phyloP scores from a whole-genome alignment of 1,140 invertebrate species.

The Paralvinella palmiformis region DNA sequence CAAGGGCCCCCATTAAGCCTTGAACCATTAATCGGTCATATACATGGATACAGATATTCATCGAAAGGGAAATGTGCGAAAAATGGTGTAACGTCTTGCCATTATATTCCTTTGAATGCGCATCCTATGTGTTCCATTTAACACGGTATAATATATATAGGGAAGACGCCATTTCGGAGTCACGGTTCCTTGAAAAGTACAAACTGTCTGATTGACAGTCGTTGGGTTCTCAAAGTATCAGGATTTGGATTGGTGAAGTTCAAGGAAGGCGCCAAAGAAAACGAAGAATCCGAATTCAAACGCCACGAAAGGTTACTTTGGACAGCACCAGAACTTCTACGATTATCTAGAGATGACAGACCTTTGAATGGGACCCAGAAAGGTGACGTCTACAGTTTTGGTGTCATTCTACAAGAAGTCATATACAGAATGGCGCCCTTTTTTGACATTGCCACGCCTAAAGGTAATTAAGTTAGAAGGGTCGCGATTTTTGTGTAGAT shows the following conservation, averaged over 20 bases:
- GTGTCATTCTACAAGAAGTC: slow-evolving; percentile 83
- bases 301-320: slow-evolving; percentile 49
- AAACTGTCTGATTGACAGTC: slow-evolving; percentile 78
- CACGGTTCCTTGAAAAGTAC: slow-evolving; percentile 94
- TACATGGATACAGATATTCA: too few species aligned
- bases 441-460: too few species aligned
- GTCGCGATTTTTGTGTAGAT: too few species aligned
- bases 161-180: slow-evolving; percentile 68
- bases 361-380: slow-evolving; percentile 65
- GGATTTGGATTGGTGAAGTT: slow-evolving; percentile 80
- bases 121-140: too few species aligned
- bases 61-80: too few species aligned
- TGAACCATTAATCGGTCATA: too few species aligned
- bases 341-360: slow-evolving; percentile 42
- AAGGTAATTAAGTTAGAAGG: too few species aligned
- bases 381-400: slow-evolving; percentile 92
- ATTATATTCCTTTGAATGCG: too few species aligned
- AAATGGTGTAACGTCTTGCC: too few species aligned
- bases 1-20: too few species aligned
- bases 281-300: slow-evolving; percentile 22
- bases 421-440: slow-evolving; percentile 71
- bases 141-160: slow-evolving; percentile 87
- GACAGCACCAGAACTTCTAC: slow-evolving; percentile 53
- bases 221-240: slow-evolving; percentile 86
- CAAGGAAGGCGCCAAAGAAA: slow-evolving; percentile 9